Percentiles rank a stretch among this genome's conserved stretches.
phyloP scores from a whole-genome alignment of 2,888 invertebrate species.

The Zhuqinia jingwanae region DNA sequence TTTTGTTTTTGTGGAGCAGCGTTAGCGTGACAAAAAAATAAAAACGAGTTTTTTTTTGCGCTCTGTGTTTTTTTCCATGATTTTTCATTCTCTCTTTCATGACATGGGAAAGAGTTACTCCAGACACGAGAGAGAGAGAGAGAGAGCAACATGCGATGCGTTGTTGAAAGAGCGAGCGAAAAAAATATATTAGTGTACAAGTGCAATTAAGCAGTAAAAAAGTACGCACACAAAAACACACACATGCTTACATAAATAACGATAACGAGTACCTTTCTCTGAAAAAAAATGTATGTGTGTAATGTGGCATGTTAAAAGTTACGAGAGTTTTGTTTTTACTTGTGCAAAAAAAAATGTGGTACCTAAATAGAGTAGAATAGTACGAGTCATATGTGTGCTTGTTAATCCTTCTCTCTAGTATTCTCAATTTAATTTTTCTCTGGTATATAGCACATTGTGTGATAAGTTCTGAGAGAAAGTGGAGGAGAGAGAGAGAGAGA shows the following conservation, averaged over 20 bases:
- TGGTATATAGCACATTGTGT: neutral
- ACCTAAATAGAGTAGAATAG: neutral
- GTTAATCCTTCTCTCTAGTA: too few species aligned
- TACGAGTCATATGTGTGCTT: too few species aligned
- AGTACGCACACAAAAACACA: too few species aligned
- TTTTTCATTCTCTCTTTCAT: conserved; percentile 63
- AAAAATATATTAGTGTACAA: neutral
- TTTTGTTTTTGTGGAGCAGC: too few species aligned
- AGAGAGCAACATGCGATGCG: conserved; percentile 49
- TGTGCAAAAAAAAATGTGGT: neutral
- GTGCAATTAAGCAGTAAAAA: conserved; percentile 56
- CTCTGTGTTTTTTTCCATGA: conserved; percentile 23
- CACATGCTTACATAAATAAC: conserved; percentile 30
- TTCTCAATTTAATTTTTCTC: conserved; percentile 41
- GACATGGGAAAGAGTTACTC: neutral
- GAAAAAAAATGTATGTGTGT: conserved; percentile 10
- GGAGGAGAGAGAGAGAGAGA: neutral
- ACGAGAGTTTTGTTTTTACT: neutral
- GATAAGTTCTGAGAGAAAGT: neutral
- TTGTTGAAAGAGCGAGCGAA: neutral
- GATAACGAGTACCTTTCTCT: too few species aligned
- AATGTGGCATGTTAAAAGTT: too few species aligned
- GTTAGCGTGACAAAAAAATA: conserved; percentile 59
- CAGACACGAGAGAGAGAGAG: neutral
- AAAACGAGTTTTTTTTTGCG: conserved; percentile 31